Evolutionary conservation across 2,888 invertebrate species (phyloP), one percentile per base, ranked within the genome.

Genomic region (Cistogaster globosa): DNA sequence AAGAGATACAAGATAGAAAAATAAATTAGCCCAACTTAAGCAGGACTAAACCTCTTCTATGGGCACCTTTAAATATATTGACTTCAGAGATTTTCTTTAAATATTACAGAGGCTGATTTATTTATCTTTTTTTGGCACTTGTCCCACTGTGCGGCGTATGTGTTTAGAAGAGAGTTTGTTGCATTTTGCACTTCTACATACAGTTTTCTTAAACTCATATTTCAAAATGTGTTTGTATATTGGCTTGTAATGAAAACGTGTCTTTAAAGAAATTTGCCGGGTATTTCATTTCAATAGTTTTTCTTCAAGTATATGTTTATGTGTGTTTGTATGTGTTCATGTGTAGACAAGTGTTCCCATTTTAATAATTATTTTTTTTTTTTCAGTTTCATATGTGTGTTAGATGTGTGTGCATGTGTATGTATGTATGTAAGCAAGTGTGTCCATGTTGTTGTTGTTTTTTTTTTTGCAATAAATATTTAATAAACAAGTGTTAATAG

Each of bases 401-500:
- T 26, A 26, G 26, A 32, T 32, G 32, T 74, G 42, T 53, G 8
- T 36, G 18, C 14, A 8, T 57, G 26, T 42, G 20, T 16, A 48
- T 36, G 36, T 55, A 20, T 60, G 12, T 45, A 22, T 68, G 62
- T 36, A n/a, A 20, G 48, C 12, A 7, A 42, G 9, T 63, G 71
- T 48, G 32, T 38, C 42, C 12, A 42, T 42, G 42, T 42, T 42
- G 8, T 11, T 12, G 12, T 42, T 36, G 8, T 57, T 16, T 18
- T 38, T 38, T 2, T 62, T 74, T 51, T 32, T 65, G 36, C 26
- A 74, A 74, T 79, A 82, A 74, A 74, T 79, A 82, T 75, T 82
- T 82, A 85, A 75, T 85, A 74, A 69, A 65, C 60, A 85, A 85
- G 78, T 85, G 82, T 85, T 85, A 82, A 82, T 85, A 75, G 82